Evolutionary conservation across 2,113 vertebrate genomes (phyloP), one percentile per base, ranked within the genome.

Genomic region (Oceanites oceanicus): DNA sequence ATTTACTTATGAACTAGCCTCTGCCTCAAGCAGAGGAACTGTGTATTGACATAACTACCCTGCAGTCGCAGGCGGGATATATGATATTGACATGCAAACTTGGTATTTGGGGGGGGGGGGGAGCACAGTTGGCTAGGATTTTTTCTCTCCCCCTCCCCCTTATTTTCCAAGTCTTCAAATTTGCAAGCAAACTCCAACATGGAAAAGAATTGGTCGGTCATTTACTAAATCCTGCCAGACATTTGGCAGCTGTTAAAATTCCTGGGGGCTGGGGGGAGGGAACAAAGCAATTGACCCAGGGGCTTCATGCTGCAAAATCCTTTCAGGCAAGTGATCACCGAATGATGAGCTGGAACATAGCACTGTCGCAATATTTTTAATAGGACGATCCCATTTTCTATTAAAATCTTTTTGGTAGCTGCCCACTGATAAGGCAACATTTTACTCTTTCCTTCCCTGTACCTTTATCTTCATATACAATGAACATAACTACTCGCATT

Each of bases 241-340:
- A 92, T 96, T 96, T 96, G 90, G 96, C 97, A 98, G 96, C 97
- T 97, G 97, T 94, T 93, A 95, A 89, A 88, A 97, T 97, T 97
- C 96, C 90, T 96, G 38, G 77, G 82, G 92, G n/a, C 0, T 18
- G 79, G 20, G 82, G 61, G 84, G 34, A 52, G 72, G 17, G 61
- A 83, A 91, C 44, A 92, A 97, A 92, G 83, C 52, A 86, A 88
- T 91, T 81, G 94, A 84, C 62, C 67, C 67, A 63, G 87, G 96
- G 87, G 70, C 47, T 96, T 55, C 72, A 59, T 12, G 52, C 86
- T 70, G 73, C 85, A 96, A 95, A 94, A 97, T 93, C 82, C 71
- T 88, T 93, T 83, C n/a, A 71, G 95, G 85, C 66, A 94, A 89
- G 36, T 0, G 4, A 91, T 77, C 78, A 34, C 45, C 3, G 21